phyloP scores from a whole-genome alignment of 1,140 invertebrate species.

The Chlorops oryzae region DNA sequence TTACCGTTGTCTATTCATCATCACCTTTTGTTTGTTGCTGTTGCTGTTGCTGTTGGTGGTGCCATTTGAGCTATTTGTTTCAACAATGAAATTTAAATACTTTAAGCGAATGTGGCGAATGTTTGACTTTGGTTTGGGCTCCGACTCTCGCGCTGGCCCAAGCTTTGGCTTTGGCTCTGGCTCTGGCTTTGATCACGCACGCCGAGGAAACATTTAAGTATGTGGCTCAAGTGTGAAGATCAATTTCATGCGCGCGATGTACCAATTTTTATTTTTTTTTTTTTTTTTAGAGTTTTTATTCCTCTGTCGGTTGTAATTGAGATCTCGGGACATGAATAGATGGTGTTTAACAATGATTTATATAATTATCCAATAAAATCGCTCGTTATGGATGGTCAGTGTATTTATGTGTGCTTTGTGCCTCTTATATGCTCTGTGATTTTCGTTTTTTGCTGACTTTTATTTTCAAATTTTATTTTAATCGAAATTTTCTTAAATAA shows the following conservation, averaged over 20 bases:
- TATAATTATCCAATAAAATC: too few species aligned
- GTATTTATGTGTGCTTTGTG: too few species aligned
- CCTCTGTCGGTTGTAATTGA: slow-evolving; percentile 2
- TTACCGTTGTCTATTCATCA: too few species aligned
- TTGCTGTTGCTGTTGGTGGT: slow-evolving; percentile 5
- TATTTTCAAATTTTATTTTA: too few species aligned
- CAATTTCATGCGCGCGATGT: slow-evolving; percentile 43
- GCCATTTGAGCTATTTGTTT: slow-evolving; percentile 17
- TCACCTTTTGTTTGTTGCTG: neutral
- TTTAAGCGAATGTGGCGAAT: neutral
- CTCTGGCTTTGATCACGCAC: slow-evolving; percentile 11
- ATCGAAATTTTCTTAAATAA: too few species aligned
- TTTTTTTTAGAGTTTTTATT: neutral
- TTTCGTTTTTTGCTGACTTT: too few species aligned
- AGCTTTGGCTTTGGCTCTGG: neutral
- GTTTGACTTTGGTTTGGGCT: neutral
- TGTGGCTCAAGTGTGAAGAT: slow-evolving; percentile 46
- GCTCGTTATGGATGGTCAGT: too few species aligned
- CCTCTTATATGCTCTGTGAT: too few species aligned
- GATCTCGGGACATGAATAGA: slow-evolving; percentile 12
- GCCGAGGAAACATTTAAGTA: slow-evolving; percentile 1
- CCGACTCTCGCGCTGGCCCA: neutral
- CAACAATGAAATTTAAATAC: too few species aligned
- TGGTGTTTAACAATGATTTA: slow-evolving; percentile 36
- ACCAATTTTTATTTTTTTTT: slow-evolving; percentile 8